Percentiles rank a stretch among this genome's conserved stretches.
Evolutionary conservation across 1,140 invertebrate species (phyloP).

Genomic region (Mesaphorura yosii): DNA sequence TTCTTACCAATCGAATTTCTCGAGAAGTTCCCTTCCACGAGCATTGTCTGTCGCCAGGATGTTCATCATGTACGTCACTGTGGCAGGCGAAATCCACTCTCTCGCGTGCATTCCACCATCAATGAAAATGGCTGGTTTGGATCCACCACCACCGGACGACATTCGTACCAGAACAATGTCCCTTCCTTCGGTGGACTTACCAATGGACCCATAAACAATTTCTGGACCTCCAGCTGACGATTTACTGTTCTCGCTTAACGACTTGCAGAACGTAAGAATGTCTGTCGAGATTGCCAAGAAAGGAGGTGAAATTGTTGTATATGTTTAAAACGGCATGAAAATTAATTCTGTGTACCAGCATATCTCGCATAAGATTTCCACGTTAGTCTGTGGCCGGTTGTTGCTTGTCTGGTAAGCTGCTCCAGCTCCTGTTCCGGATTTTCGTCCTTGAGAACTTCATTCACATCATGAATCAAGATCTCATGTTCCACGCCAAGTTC

Average conservation of each 20-base stretch:
- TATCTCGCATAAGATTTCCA: slow-evolving; percentile 19
- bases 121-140: slow-evolving; percentile 22
- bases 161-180: slow-evolving; percentile 23
- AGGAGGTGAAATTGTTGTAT: too few relatives aligned
- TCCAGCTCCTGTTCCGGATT: slow-evolving; percentile 5
- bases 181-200: slow-evolving; percentile 14
- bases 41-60: slow-evolving; percentile 62
- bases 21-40: slow-evolving; percentile 43
- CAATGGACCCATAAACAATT: slow-evolving; percentile 13
- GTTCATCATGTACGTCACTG: slow-evolving; percentile 67
- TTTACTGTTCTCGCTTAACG: neutral
- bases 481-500: slow-evolving; percentile 10
- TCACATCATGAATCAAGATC: slow-evolving; percentile 16
- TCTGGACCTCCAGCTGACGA: neutral
- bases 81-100: slow-evolving; percentile 83
- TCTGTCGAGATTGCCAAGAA: too few relatives aligned
- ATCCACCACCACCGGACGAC: neutral
- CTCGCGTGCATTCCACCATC: slow-evolving; percentile 69
- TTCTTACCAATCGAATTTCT: slow-evolving; percentile 63
- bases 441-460: slow-evolving; percentile 11
- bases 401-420: neutral
- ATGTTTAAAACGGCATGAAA: too few relatives aligned
- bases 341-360: too few relatives aligned
- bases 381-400: neutral
- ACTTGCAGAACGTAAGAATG: slow-evolving; percentile 11